Evolutionary conservation across 2,113 vertebrate species (phyloP).

Genomic region (Sinocyclocheilus maitianheensis): DNA sequence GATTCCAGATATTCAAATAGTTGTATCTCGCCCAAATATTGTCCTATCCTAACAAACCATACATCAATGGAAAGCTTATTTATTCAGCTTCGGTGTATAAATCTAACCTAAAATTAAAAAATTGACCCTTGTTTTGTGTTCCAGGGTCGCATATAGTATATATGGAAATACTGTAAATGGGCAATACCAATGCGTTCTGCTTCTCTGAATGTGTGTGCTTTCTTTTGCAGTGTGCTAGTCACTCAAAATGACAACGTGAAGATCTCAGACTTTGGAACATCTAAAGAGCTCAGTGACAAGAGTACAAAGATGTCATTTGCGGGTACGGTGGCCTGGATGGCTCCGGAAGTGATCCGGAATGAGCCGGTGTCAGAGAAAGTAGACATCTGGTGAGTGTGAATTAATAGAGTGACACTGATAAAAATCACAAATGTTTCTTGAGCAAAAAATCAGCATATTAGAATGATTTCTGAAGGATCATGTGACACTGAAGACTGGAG

Average conservation of each 20-base stretch:
- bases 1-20: no score
- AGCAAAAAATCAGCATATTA: neutral
- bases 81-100: no score
- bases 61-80: no score
- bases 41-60: no score
- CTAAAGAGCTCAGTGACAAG: conserved; percentile 98
- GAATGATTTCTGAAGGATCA: neutral
- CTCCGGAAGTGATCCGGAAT: conserved; percentile 96
- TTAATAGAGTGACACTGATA: neutral
- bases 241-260: conserved; percentile 94
- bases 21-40: no score
- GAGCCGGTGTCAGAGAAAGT: conserved; percentile 98
- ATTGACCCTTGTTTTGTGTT: no score
- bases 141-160: no score
- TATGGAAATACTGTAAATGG: neutral
- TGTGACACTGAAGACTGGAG: neutral
- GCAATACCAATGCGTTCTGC: neutral
- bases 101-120: no score
- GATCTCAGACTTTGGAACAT: conserved; percentile 98
- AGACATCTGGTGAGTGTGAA: conserved; percentile 91
- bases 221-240: conserved; percentile 87
- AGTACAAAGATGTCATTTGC: conserved; percentile 99
- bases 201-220: neutral
- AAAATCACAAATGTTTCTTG: neutral
- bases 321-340: conserved; percentile 98